phyloP scores from a whole-genome alignment of 2,888 invertebrate species.

The Blomia tropicalis region DNA sequence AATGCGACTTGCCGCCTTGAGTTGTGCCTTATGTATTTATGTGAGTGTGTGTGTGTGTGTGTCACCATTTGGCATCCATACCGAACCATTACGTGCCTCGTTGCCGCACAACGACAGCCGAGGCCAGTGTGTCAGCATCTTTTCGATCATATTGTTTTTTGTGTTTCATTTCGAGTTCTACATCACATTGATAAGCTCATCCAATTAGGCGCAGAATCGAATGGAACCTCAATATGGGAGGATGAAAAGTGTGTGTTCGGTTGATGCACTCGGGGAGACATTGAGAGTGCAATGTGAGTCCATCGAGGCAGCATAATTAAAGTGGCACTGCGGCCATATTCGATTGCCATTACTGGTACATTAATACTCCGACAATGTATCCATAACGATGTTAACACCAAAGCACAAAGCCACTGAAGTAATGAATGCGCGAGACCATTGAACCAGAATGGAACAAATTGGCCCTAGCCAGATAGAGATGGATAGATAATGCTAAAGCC shows the following conservation, averaged over 20 bases:
- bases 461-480: not conserved
- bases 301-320: slow-evolving; percentile 4
- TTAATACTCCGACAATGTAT: not conserved
- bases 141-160: slow-evolving; percentile 4
- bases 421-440: slow-evolving; percentile 8
- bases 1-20: not conserved
- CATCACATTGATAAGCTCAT: slow-evolving; percentile 15
- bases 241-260: not conserved
- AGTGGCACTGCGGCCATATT: slow-evolving; percentile 10
- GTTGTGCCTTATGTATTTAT: not conserved
- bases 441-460: slow-evolving; percentile 4
- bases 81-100: slow-evolving; percentile 3
- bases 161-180: too few relatives aligned
- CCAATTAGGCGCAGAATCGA: slow-evolving; percentile 8
- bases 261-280: not conserved
- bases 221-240: not conserved
- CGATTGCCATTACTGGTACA: slow-evolving; percentile 6
- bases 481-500: not conserved
- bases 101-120: too few relatives aligned
- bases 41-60: not conserved
- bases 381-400: slow-evolving; percentile 5
- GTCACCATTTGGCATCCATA: not conserved
- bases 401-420: not conserved
- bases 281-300: not conserved
- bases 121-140: slow-evolving; percentile 9